Evolutionary conservation across 2,113 vertebrate species (phyloP), one percentile per base, ranked within the genome.

Genomic region (Salminus brasiliensis): DNA sequence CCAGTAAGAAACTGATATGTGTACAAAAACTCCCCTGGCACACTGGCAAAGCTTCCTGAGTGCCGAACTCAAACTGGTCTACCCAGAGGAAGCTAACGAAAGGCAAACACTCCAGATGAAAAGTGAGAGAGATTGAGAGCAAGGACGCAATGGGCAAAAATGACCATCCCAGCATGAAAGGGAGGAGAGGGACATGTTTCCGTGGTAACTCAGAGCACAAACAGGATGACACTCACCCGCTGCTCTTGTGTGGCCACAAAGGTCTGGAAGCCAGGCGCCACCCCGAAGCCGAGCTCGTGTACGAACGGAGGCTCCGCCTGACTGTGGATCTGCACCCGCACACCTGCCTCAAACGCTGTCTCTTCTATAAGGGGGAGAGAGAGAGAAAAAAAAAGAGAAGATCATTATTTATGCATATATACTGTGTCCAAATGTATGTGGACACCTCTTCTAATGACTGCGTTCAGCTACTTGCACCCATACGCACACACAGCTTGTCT

Each of bases 211-310:
- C 2, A 10, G 39, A 41, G 12, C 16, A 5, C 21, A 52, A 1
- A 52, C 47, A 8, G 62, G n/a, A 23, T 6, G 5, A 74, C 49
- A 88, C 96, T 89, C 92, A 99, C 98, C 93, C 97, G 95, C 89
- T 99, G 98, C 88, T 99, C 97, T 87, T 99, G 98, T 39, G 97
- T 98, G 87, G 98, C 97, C 73, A 99, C 98, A 18, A 99, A 98
- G 0, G 98, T 99, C 93, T 99, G 98, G 91, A 99, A 99, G 27
- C 98, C 98, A 0, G 98, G 98, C 2, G 98, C 97, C 73, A 99
- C 98, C 0, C 98, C 98, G 16, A 99, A 99, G 11, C 98, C 98
- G 76, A 99, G 92, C 85, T 99, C 97, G 63, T 99, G 97, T 72
- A 99, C 95, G 0, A 99, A 99, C 0, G 97, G 97, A 0, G 98